Evolutionary conservation across 92 coral and sea anemone genomes (phyloP), one percentile per base, ranked within the genome.

Genomic region (Zoanthus sociatus): DNA sequence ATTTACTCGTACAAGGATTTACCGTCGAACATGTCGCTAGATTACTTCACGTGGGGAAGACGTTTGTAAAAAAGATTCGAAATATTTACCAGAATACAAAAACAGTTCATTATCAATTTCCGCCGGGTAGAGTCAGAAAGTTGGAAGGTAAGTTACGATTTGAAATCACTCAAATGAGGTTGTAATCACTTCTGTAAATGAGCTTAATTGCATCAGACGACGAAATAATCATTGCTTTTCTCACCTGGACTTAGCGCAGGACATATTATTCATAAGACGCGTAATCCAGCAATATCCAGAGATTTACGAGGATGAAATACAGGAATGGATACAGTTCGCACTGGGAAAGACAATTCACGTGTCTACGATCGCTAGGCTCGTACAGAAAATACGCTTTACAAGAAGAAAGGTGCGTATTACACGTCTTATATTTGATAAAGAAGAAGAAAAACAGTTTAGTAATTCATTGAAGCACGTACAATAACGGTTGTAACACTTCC

Each of bases 281-380:
- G 11, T 70, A 70, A 70, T 70, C 75, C 13, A 30, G 75, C 6
- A 70, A 15, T 70, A 70, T 14, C 75, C 48, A 21, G 45, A 31
- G 75, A 42, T 30, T 14, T 70, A 70, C 42, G 75, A 70, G 75
- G 75, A 70, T 14, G 42, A 70, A 70, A 70, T 70, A 14, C 75
- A 70, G 42, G 45, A 21, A 70, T 70, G 48, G 75, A 37, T 37
- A 37, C 42, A 37, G 42, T 37, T 37, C 42, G 42, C 42, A 37
- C 42, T 37, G 42, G 42, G 42, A 37, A 37, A 37, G 42, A 37
- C 42, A 37, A 37, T 37, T 37, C 42, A 37, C 42, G 42, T 37
- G 42, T 37, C 42, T 37, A 37, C 42, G 42, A 37, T 37, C 42
- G 42, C 42, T 37, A 37, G 42, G 42, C 42, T 37, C 42, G 42